These are phyloP conservation scores for Emydocephalus ijimae DNA, from an alignment of 2,113 vertebrate genomes.

Conservation along the genomic window DNA sequence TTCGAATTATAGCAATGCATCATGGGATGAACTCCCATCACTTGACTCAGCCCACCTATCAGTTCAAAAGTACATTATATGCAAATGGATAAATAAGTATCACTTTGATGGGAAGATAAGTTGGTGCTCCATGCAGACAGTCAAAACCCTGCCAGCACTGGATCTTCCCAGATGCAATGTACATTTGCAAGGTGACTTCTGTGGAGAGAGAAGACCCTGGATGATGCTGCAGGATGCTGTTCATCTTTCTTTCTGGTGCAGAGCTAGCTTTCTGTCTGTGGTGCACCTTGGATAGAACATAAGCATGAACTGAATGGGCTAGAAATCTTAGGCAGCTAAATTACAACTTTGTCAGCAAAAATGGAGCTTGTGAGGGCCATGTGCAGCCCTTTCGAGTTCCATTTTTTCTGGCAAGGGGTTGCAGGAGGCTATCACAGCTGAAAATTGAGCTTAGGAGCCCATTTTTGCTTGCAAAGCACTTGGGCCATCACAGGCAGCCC, in stretches of 20 bases:
- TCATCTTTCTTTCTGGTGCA: too few relatives aligned
- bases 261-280: too few relatives aligned
- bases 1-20: background rate
- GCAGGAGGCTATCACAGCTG: too few relatives aligned
- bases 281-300: too few relatives aligned
- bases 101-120: background rate
- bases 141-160: background rate
- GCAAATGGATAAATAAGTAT: background rate
- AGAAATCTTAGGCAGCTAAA: background rate
- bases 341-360: background rate
- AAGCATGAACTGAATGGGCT: background rate
- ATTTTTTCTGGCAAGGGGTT: too few relatives aligned
- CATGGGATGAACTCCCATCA: background rate
- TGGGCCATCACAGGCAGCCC: too few relatives aligned
- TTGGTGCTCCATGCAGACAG: background rate
- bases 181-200: background rate
- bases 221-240: too few relatives aligned
- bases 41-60: background rate
- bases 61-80: background rate
- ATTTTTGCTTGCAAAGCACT: too few relatives aligned
- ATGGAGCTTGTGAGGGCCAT: too few relatives aligned
- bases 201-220: background rate
- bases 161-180: background rate
- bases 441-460: too few relatives aligned
- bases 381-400: too few relatives aligned